phyloP scores from a whole-genome alignment of 2,797 vertebrate genomes.

The Microctenopoma stevenorrisi region DNA sequence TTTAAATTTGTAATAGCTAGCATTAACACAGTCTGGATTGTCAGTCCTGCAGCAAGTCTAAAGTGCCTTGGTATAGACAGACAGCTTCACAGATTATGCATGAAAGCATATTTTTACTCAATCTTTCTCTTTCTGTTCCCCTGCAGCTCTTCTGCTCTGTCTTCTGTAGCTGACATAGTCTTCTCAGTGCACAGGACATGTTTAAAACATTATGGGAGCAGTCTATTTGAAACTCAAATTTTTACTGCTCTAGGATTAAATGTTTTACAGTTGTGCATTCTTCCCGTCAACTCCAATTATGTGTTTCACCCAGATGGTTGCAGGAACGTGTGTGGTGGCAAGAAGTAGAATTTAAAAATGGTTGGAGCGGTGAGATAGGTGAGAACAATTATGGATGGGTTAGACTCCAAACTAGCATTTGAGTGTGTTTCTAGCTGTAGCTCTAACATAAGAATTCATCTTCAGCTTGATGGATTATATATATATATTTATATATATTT shows the following conservation, averaged over 20 bases:
- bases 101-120: conserved; percentile 33
- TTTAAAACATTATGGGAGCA: conserved; percentile 43
- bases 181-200: conserved; percentile 18
- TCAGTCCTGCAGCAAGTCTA: conserved; percentile 15
- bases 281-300: conserved; percentile 31
- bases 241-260: conserved; percentile 22
- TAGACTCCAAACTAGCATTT: neutral
- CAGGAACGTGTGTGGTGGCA: neutral
- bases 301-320: conserved; percentile 2
- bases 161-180: neutral
- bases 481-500: no score
- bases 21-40: conserved; percentile 11
- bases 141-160: neutral
- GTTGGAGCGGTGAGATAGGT: neutral
- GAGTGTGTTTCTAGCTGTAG: neutral
- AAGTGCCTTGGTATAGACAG: conserved; percentile 38
- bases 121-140: conserved; percentile 6
- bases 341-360: conserved; percentile 2
- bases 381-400: neutral
- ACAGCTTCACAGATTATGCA: conserved; percentile 36
- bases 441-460: neutral
- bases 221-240: conserved; percentile 28
- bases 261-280: conserved; percentile 24
- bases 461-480: neutral
- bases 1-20: conserved; percentile 34